Base-by-base conservation (phyloP, 2,888 invertebrate genomes). In the Aromia moschata region DNA sequence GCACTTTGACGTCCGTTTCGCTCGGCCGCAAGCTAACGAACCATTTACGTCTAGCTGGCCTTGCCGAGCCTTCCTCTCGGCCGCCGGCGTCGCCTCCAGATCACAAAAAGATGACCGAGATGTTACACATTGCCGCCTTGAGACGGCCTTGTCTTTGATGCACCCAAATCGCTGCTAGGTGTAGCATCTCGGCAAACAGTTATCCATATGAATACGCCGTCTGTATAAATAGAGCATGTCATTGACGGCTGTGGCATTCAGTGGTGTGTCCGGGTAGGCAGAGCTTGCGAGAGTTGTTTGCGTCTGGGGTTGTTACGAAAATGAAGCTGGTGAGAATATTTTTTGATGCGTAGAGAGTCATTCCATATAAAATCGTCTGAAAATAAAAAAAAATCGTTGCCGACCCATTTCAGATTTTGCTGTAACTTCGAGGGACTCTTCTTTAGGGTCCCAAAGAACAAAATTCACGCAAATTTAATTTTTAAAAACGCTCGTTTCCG, bases 301-400 rank as follows among this genome's bases (percentile, higher is more conserved):
- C 30, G 18, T 31, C 14, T 10, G 9, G 15, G 5, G 38, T 49
- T 9, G 37, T 15, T 7, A 5, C 4, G 12, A 38, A 25, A 2
- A 49, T 49, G 49, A 37, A 49, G 18, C 20, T 49, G 49, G 49
- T 49, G 25, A 43, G 43, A 16, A 3, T 38, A n/a, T n/a, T n/a
- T n/a, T n/a, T n/a, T n/a, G n/a, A n/a, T n/a, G n/a, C n/a, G n/a
- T n/a, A n/a, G n/a, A n/a, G n/a, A n/a, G n/a, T n/a, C n/a, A n/a
- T n/a, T n/a, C n/a, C n/a, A n/a, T n/a, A n/a, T n/a, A n/a, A n/a
- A n/a, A n/a, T n/a, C n/a, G n/a, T n/a, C n/a, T n/a, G n/a, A n/a
- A n/a, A n/a, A n/a, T n/a, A n/a, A n/a, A n/a, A n/a, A n/a, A n/a
- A n/a, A n/a, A n/a, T n/a, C n/a, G n/a, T n/a, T n/a, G n/a, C n/a